Conservation (phyloP, 2,113 vertebrate genomes). For the Typhlomys cinereus region DNA sequence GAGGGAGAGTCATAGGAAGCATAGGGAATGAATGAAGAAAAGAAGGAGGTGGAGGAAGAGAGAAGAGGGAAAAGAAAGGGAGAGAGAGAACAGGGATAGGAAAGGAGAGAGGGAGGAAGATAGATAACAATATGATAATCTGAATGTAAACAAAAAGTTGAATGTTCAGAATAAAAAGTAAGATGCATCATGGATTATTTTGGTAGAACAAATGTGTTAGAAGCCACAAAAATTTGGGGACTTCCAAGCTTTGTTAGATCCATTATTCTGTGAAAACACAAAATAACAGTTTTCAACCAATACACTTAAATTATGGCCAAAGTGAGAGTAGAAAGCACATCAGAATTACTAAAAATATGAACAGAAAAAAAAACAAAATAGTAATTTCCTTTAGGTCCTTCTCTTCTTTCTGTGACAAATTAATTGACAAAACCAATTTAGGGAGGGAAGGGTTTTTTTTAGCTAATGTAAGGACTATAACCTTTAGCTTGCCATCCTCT, state of each 20-base stretch:
- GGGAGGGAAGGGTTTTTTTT: background rate
- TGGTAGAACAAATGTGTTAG: background rate
- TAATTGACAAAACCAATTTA: too few species aligned
- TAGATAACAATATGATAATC: too few species aligned
- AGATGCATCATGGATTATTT: background rate
- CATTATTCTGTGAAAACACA: background rate
- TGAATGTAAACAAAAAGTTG: background rate
- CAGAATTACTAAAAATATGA: background rate
- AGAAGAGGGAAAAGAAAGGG: background rate
- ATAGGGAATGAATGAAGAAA: too few species aligned
- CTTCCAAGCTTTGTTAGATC: background rate
- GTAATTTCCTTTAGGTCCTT: background rate
- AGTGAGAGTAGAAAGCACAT: background rate
- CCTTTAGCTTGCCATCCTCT: background rate
- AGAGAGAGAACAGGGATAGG: too few species aligned
- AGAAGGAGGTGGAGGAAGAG: too few species aligned
- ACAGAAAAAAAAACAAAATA: too few species aligned
- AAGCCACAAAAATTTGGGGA: background rate
- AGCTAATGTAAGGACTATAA: background rate
- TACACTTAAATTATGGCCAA: background rate
- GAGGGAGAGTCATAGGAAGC: too few species aligned
- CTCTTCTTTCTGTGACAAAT: too few species aligned
- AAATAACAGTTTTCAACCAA: background rate
- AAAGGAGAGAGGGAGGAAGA: too few species aligned
- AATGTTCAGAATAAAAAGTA: background rate